Base-by-base conservation (phyloP, 1,140 invertebrate species). In the Monochamus saltuarius region DNA sequence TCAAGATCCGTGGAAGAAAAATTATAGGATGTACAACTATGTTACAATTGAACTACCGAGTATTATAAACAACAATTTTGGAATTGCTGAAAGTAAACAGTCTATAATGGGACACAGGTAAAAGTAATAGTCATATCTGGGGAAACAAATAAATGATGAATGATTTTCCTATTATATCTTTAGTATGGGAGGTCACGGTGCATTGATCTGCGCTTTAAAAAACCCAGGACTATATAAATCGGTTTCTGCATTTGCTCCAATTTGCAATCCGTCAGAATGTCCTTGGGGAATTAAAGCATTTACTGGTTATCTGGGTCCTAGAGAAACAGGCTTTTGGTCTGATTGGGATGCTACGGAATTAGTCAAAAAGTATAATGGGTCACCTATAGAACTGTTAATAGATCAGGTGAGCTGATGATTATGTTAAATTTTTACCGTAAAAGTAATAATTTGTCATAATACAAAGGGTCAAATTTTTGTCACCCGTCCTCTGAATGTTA, bases 141-240 rank as follows among this genome's bases (percentile, higher is more conserved):
- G 4, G 8, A 40, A 40, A 40, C 7, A 38, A 8, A 38, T 38
- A 40, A 40, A 40, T 16, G 2, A 14, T 3, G 14, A 22, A 2
- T 37, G 7, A 35, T 2, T 52, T 29, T 29, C 6, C 22, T 3
- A 29, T 29, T 38, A 16, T 52, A 47, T 36, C 80, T 84, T 50
- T 70, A 95, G 94, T 73, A 98, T 98, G 95, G 96, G 96, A 52
- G 96, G 97, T 53, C 95, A 98, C 81, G 97, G 97, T 22, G 97
- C 97, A 22, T 77, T 99, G 17, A 89, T 96, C 35, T 92, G 91
- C 77, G 89, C 90, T 13, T 77, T 99, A 16, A 94, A 94, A 76
- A 97, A 96, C 78, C 96, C 95, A 17, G 89, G 89, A 4, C 79
- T 90, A 58, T 99, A 94, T 77, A 85, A 86, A 66, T 90, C 90